These are phyloP conservation scores for Toxotes lorentzi DNA, from an alignment of 2,797 vertebrate species.

Conservation along the genomic window DNA sequence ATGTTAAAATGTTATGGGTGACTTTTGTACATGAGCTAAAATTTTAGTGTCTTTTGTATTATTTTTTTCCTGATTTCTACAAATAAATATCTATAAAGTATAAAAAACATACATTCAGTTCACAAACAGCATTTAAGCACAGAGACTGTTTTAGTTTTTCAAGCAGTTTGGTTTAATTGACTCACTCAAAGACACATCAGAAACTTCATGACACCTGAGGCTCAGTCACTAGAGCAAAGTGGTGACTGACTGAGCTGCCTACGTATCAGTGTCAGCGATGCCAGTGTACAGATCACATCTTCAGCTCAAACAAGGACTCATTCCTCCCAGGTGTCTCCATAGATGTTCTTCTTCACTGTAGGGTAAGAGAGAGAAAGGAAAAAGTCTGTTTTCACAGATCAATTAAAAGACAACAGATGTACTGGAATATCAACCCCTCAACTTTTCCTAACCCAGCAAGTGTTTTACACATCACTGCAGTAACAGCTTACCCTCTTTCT, in stretches of 20 bases:
- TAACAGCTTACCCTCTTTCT: slow-evolving; percentile 84
- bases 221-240: slow-evolving; percentile 5
- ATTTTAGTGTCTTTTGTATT: slow-evolving; percentile 7
- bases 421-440: neutral
- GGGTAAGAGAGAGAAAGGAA: slow-evolving; percentile 23
- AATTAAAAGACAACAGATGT: neutral
- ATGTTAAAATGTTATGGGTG: neutral
- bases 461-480: neutral
- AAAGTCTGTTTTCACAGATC: neutral
- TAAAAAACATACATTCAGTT: neutral
- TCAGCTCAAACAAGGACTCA: slow-evolving; percentile 72
- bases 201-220: slow-evolving; percentile 27
- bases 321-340: slow-evolving; percentile 96
- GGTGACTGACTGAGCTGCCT: neutral
- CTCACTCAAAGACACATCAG: slow-evolving; percentile 34
- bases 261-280: neutral
- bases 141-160: neutral
- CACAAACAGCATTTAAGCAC: neutral
- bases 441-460: neutral
- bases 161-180: slow-evolving; percentile 60
- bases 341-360: slow-evolving; percentile 93
- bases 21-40: slow-evolving; percentile 8
- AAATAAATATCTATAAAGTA: slow-evolving; percentile 19
- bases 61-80: neutral
- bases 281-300: neutral